These are phyloP conservation scores for Acrobasis repandana DNA, from an alignment of 2,888 invertebrate species.

Conservation along the genomic window DNA sequence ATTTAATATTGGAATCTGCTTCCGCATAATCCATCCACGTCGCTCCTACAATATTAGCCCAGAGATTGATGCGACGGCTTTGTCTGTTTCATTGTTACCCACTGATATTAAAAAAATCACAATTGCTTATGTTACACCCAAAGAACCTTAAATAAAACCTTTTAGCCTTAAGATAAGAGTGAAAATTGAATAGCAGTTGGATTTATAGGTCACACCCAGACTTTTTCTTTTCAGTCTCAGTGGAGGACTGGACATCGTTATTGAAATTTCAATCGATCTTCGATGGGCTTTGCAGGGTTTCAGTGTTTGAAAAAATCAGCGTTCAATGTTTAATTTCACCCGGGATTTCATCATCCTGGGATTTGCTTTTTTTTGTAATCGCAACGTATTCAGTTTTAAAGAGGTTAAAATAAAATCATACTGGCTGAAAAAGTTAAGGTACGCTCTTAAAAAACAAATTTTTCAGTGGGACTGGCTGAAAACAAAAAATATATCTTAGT, in stretches of 20 bases:
- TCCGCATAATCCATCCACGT: constrained; percentile 28
- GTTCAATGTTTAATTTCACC: neutral
- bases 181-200: neutral
- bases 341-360: neutral
- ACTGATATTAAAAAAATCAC: constrained; percentile 19
- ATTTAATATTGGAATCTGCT: constrained; percentile 25
- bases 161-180: neutral
- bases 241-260: constrained; percentile 11
- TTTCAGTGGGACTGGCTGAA: too few species aligned
- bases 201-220: constrained; percentile 1
- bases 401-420: neutral
- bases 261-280: constrained; percentile 15
- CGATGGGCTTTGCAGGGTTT: neutral
- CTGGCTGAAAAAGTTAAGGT: too few species aligned
- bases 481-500: too few species aligned
- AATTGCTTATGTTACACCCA: constrained; percentile 10
- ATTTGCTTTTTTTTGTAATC: neutral
- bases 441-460: too few species aligned
- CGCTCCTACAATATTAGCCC: constrained; percentile 27
- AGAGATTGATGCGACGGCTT: constrained; percentile 28
- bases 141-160: neutral
- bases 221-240: neutral
- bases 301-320: neutral
- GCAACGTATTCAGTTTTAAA: neutral
- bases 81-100: constrained; percentile 21